These are phyloP conservation scores for Trachops cirrhosus DNA, from an alignment of 2,797 vertebrate genomes.

Conservation along the genomic window DNA sequence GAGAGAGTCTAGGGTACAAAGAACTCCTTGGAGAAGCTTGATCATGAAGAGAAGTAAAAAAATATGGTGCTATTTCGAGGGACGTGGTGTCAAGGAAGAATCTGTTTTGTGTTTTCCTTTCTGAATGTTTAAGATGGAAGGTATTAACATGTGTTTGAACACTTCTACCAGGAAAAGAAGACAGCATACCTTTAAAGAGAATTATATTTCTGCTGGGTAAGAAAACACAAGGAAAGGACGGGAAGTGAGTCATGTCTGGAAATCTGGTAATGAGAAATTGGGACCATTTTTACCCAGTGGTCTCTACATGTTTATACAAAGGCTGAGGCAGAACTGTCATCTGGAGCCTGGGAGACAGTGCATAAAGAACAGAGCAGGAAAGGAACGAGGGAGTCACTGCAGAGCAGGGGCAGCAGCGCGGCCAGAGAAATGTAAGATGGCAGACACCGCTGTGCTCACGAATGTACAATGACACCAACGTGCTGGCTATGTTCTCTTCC, in stretches of 20 bases:
- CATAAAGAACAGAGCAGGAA: neutral
- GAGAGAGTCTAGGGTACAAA: neutral
- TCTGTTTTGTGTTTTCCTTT: neutral
- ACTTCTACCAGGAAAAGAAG: neutral
- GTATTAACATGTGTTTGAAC: neutral
- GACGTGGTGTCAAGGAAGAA: neutral
- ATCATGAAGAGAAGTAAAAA: neutral
- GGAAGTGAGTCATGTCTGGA: neutral
- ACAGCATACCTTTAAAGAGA: neutral
- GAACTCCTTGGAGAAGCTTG: neutral
- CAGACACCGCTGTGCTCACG: neutral
- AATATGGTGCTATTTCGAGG: neutral
- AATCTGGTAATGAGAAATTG: neutral
- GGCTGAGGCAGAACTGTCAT: neutral
- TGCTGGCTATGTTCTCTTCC: neutral
- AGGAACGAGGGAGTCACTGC: neutral
- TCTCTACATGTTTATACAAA: neutral
- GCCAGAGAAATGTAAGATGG: neutral
- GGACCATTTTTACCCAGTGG: neutral
- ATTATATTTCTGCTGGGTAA: neutral
- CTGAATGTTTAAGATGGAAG: neutral
- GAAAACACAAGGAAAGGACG: neutral
- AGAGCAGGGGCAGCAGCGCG: neutral
- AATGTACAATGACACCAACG: neutral
- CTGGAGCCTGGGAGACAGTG: neutral